Base-by-base conservation (phyloP, 2,888 invertebrate species). In the Rhyacophila evoluta region DNA sequence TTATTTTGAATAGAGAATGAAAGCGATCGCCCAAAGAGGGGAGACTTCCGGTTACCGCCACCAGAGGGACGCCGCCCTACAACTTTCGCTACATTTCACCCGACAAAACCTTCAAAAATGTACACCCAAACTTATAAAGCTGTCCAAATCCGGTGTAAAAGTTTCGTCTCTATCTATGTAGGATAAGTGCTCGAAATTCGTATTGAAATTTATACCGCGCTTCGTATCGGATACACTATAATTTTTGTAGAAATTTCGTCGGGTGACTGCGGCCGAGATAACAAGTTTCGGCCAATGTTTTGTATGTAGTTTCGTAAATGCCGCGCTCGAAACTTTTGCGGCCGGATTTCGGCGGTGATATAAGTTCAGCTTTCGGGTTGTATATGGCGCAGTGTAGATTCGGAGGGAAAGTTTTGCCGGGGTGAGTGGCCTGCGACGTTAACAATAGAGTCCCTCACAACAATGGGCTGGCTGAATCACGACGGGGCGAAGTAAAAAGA, bases 391-490 rank as follows among this genome's bases (percentile, higher is more conserved):
- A 41, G 25, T 38, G 55, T 25, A 41, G 28, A 55, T 15, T 37
- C 12, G 15, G 70, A 70, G 70, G 70, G 27, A 83, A 86, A 86
- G 86, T 85, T 87, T 86, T 86, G 86, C 86, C 86, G 87, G 85
- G 86, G 83, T 81, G 84, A 55, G 55, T 55, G 55, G 55, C 55
- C 55, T 55, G 55, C 55, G 55, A 55, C 83, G 83, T 84, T 80
- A 84, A 86, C 86, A 86, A 86, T 87, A 86, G 87, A 87, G 86
- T 85, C 77, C 74, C 74, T 73, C 69, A 71, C 79, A 80, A 81
- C 81, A 81, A 81, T 80, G 72, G 80, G 55, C 79, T 69, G 77
- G 80, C 81, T 80, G 81, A 80, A 81, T 81, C 81, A 80, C 55
- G 55, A 55, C 80, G 81, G 81, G 81, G 80, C 70, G 80, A 81